These are phyloP conservation scores for Xestia c-nigrum DNA, from an alignment of 2,888 invertebrate species.

Conservation along the genomic window DNA sequence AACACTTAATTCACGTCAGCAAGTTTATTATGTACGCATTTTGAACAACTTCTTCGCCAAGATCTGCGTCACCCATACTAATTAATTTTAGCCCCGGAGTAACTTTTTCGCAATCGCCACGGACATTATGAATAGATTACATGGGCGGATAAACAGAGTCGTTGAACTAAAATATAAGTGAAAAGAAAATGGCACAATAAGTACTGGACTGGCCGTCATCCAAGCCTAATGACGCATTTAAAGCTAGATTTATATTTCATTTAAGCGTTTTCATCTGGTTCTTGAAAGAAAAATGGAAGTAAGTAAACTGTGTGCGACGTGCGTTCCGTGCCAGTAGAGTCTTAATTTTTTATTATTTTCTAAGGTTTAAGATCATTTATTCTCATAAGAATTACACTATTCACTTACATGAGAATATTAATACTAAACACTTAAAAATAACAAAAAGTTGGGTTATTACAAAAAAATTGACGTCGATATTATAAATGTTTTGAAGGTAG, in stretches of 20 bases:
- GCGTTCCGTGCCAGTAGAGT: neutral
- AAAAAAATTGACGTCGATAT: no score
- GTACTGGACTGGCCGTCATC: constrained; percentile 63
- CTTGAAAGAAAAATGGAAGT: constrained; percentile 22
- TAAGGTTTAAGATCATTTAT: no score
- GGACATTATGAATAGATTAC: constrained; percentile 68
- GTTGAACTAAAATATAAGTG: constrained; percentile 62
- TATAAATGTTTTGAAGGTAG: no score
- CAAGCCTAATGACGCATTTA: constrained; percentile 67
- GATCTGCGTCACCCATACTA: constrained; percentile 49
- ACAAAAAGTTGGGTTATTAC: no score
- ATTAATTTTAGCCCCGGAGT: constrained; percentile 52
- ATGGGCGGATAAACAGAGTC: constrained; percentile 59
- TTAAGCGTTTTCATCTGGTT: constrained; percentile 39
- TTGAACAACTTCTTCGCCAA: constrained; percentile 42
- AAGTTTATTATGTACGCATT: constrained; percentile 45
- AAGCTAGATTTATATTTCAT: constrained; percentile 60
- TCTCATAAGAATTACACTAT: no score
- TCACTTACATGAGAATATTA: no score
- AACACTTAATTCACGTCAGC: constrained; percentile 47
- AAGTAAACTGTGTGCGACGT: neutral
- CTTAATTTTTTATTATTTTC: no score
- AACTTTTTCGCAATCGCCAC: constrained; percentile 50
- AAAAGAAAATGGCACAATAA: constrained; percentile 66
- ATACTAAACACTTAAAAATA: no score